Base-by-base conservation (phyloP, 2,797 vertebrate genomes). In the Sphenopsis melanotis region DNA sequence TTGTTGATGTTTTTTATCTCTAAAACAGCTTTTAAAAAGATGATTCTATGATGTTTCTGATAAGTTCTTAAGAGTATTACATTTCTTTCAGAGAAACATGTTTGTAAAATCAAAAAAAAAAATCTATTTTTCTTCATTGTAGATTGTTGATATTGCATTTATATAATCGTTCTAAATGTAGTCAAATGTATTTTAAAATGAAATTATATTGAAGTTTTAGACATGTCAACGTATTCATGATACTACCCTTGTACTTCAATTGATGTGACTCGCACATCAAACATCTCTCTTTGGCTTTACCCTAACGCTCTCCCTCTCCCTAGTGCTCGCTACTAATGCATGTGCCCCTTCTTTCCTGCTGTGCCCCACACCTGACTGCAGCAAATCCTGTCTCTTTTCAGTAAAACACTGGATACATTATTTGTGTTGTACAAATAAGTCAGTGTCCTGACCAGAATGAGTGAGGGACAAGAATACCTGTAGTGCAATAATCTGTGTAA, bases 301-400 rank as follows among this genome's bases (percentile, higher is more conserved):
- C 5, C 12, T 2, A 1, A 7, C 19, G 20, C 6, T 74, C 16
- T 88, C 10, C 13, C 4, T 70, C 12, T 90, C 8, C 15, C 12
- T 68, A 60, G 10, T 30, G 18, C 15, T 94, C 15, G 6, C 30
- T n/a, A 8, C 29, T 34, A 22, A 29, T 37, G 20, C 10, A 26
- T 11, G 4, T 70, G 41, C n/a, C 36, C 8, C 17, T 65, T 71
- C 53, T 74, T 74, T 74, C 12, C 36, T 57, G 29, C 17, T 34
- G 3, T 4, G 2, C 6, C 34, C 15, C 39, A 39, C 3, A 4
- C 9, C 10, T 30, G 32, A 36, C 10, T 1, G 1, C n/a, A 52
- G 9, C 26, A 83, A 90, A 32, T 74, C 11, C 24, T 50, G 26
- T 36, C 26, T 75, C 24, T 61, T 60, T 71, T 23, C 50, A 56